Conservation (phyloP, 2,113 vertebrate species). For the Porphyrio hochstetteri region DNA sequence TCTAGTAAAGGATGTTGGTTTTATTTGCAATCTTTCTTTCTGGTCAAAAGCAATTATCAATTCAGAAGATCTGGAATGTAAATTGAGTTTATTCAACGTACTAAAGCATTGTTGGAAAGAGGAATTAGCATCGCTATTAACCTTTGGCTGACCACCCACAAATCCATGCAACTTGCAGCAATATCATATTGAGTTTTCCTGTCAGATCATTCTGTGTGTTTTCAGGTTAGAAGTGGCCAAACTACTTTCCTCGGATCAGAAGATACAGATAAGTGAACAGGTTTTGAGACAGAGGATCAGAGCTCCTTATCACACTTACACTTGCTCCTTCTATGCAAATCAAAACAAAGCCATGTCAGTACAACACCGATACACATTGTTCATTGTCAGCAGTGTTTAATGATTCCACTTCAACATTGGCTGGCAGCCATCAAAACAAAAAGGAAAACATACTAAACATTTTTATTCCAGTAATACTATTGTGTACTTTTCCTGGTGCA, state of each 20-base stretch:
- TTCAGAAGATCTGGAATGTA: neutral
- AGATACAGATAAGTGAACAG: neutral
- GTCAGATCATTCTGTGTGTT: neutral
- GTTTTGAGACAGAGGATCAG: neutral
- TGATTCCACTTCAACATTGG: neutral
- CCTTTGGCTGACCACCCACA: neutral
- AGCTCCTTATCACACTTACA: neutral
- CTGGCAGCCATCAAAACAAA: neutral
- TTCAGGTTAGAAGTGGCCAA: neutral
- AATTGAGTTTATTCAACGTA: neutral
- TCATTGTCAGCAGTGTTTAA: neutral
- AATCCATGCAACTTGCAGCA: neutral
- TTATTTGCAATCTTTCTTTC: neutral
- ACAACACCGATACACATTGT: neutral
- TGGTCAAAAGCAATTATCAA: neutral
- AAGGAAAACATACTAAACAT: neutral
- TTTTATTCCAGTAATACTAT: neutral
- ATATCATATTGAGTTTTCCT: neutral
- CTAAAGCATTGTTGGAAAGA: neutral
- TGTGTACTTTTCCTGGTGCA: neutral
- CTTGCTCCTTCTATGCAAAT: neutral
- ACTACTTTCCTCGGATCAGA: neutral
- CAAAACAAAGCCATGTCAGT: neutral
- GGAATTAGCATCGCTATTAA: neutral
- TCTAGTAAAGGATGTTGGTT: neutral